These are phyloP conservation scores for Pollenia amentaria DNA, from an alignment of 2,888 invertebrate genomes.

Conservation along the genomic window DNA sequence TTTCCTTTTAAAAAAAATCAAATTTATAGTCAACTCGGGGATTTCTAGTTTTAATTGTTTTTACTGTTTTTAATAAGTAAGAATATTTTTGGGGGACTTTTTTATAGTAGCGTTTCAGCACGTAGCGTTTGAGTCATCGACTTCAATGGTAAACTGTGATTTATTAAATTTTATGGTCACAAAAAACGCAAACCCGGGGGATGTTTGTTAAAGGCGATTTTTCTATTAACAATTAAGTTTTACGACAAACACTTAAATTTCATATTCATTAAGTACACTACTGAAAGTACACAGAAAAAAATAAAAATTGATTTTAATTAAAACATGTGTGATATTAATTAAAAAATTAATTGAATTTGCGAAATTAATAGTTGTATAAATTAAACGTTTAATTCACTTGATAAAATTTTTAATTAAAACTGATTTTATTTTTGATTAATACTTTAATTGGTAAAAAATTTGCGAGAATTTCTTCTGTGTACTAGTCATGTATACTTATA, in stretches of 20 bases:
- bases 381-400: too few species aligned
- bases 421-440: too few species aligned
- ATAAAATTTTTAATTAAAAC: too few species aligned
- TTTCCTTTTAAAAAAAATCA: not conserved
- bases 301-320: too few species aligned
- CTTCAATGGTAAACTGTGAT: not conserved
- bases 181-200: constrained; percentile 39
- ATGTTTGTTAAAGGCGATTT: not conserved
- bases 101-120: not conserved
- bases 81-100: not conserved
- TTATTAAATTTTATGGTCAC: constrained; percentile 17
- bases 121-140: not conserved
- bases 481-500: not conserved
- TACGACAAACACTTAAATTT: constrained; percentile 55
- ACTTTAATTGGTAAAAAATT: too few species aligned
- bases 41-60: constrained; percentile 17
- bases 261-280: constrained; percentile 37
- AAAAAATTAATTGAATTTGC: too few species aligned
- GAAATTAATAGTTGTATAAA: too few species aligned
- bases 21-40: constrained; percentile 38
- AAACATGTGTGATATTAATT: too few species aligned
- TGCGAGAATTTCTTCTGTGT: too few species aligned
- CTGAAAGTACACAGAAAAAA: too few species aligned
- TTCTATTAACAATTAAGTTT: constrained; percentile 39
- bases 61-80: not conserved